phyloP scores from a whole-genome alignment of 2,888 invertebrate species.

The Myathropa florea region DNA sequence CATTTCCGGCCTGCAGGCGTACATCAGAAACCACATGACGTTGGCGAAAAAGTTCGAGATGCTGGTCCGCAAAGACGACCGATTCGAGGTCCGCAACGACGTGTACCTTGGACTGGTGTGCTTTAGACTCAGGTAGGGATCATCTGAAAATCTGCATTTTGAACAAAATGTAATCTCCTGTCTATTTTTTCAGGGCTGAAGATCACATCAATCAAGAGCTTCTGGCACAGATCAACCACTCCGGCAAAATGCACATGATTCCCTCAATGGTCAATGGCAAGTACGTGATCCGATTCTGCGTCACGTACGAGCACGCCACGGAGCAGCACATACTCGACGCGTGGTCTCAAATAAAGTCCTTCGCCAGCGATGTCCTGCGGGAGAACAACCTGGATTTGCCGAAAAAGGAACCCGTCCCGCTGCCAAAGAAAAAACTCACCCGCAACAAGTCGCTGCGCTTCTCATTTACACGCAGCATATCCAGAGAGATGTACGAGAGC shows the following conservation, averaged over 20 bases:
- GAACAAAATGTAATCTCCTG: background rate
- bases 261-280: slow-evolving; percentile 89
- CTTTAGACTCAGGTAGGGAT: slow-evolving; percentile 84
- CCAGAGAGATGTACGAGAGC: slow-evolving; percentile 80
- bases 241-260: slow-evolving; percentile 93
- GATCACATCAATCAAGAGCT: slow-evolving; percentile 89
- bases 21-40: slow-evolving; percentile 90
- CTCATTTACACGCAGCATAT: slow-evolving; percentile 81
- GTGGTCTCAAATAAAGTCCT: slow-evolving; percentile 84
- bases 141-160: background rate
- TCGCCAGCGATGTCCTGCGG: slow-evolving; percentile 83
- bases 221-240: slow-evolving; percentile 89
- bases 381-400: slow-evolving; percentile 77
- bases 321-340: slow-evolving; percentile 88
- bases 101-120: slow-evolving; percentile 89
- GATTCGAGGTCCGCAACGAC: slow-evolving; percentile 90
- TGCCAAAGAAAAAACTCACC: slow-evolving; percentile 79
- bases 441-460: slow-evolving; percentile 80
- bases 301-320: slow-evolving; percentile 88
- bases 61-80: slow-evolving; percentile 85
- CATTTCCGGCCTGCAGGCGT: slow-evolving; percentile 89
- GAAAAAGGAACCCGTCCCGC: slow-evolving; percentile 75
- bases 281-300: slow-evolving; percentile 90
- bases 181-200: slow-evolving; percentile 82
- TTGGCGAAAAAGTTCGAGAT: slow-evolving; percentile 89